Evolutionary conservation across 92 coral and sea anemone species (phyloP).

Genomic region (Porites evermanni): DNA sequence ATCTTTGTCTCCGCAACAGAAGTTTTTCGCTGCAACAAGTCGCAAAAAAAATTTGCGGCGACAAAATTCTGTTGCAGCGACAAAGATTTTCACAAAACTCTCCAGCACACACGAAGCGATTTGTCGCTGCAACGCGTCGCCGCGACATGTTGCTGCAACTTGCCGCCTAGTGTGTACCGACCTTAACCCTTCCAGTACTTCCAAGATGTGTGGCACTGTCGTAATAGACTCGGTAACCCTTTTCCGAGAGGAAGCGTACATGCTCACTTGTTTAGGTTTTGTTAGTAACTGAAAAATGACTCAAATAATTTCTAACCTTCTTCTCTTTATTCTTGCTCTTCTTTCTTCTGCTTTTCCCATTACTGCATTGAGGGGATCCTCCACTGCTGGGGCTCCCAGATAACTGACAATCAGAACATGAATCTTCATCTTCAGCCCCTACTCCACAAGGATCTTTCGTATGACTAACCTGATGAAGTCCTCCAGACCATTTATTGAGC

Average conservation of each 20-base stretch:
- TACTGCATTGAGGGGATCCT: slow-evolving; percentile 36
- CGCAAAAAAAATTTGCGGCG: no score
- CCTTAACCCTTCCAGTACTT: no score
- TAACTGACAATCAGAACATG: slow-evolving; percentile 49
- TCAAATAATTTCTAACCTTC: slow-evolving; percentile 8
- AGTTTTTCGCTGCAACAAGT: no score
- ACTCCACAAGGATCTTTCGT: slow-evolving; percentile 22
- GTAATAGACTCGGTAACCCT: no score
- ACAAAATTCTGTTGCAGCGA: no score
- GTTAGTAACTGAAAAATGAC: not conserved
- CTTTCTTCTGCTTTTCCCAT: slow-evolving; percentile 54
- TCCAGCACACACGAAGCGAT: no score
- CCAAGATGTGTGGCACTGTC: no score
- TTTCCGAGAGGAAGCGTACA: not conserved
- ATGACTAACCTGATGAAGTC: slow-evolving; percentile 24
- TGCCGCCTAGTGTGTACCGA: no score
- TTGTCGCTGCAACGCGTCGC: no score
- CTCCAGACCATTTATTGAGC: slow-evolving; percentile 23
- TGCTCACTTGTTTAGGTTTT: not conserved
- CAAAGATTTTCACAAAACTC: no score
- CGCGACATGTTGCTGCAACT: no score
- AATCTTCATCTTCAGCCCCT: slow-evolving; percentile 53
- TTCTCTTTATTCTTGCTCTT: slow-evolving; percentile 47
- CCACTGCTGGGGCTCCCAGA: slow-evolving; percentile 59
- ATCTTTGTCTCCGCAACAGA: no score